Conservation (phyloP, 2,888 invertebrate species). For the Cremastobaeus sp. region DNA sequence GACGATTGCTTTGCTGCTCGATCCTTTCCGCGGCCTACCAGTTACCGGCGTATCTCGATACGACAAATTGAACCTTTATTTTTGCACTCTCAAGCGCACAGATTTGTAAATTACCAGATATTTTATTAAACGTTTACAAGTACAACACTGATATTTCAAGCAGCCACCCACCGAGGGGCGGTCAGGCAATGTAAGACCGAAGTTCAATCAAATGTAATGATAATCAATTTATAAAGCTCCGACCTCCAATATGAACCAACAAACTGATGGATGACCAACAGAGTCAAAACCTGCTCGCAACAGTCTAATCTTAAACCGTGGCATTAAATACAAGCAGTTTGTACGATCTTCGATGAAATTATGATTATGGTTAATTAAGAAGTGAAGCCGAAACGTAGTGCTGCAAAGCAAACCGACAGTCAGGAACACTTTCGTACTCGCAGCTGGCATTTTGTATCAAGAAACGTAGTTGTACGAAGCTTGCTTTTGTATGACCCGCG, state of each 20-base stretch:
- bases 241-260: no score
- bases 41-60: neutral
- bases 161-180: neutral
- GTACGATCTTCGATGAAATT: no score
- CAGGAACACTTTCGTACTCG: conserved; percentile 27
- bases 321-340: no score
- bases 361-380: no score
- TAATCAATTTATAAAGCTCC: conserved; percentile 26
- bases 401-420: conserved; percentile 8
- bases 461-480: conserved; percentile 7
- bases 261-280: no score
- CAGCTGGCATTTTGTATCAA: conserved; percentile 31
- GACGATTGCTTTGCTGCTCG: no score
- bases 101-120: conserved; percentile 1
- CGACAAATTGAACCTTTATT: neutral
- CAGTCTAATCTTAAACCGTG: no score
- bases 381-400: conserved; percentile 6
- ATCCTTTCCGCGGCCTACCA: conserved; percentile 31
- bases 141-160: neutral
- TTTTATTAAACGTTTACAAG: conserved; percentile 12
- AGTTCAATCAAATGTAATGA: conserved; percentile 22
- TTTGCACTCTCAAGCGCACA: neutral
- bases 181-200: conserved; percentile 6
- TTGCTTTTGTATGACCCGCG: conserved; percentile 36
- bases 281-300: no score